Evolutionary conservation across 2,113 vertebrate genomes (phyloP), one percentile per base, ranked within the genome.

Genomic region (Ochotona curzoniae): DNA sequence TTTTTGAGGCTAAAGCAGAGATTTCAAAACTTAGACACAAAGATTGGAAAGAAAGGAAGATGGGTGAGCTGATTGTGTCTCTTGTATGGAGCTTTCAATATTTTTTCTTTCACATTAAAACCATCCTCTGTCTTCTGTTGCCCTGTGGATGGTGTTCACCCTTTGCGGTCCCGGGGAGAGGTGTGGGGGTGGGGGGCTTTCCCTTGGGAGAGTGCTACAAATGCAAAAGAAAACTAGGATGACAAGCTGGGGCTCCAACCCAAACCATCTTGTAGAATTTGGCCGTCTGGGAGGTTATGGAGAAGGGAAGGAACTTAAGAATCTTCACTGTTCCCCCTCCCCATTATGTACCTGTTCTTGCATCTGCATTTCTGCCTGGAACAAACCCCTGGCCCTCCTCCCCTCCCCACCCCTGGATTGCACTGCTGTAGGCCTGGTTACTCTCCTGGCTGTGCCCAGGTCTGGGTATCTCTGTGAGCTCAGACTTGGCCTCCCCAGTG

Each of bases 81-180:
- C 83, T 79, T 63, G 21, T 64, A 94, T 64, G 94, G 96, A 92
- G 69, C 87, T 87, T 88, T 95, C 84, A 87, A 92, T 91, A 91
- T 66, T 87, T 60, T 87, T 79, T 74, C 90, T 89, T 87, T 95
- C 90, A 73, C 64, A 49, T 87, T 91, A 80, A 94, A 92, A 70
- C 74, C 0, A 0, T 67, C 44, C 57, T 87, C 26, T 86, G 30
- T 88, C 60, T 87, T 88, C 83, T 92, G 76, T 60, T 18, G 26
- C 70, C 60, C 5, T 69, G 28, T 83, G 30, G 84, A 92, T 87
- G 81, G 49, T 78, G 44, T 93, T 87, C 93, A 93, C 91, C 89
- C 83, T 1, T 38, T 61, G 61, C 63, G 82, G 74, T n/a, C 79
- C 63, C 80, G 25, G 26, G 73, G 69, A 81, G 75, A 44, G 91